phyloP scores from a whole-genome alignment of 2,113 vertebrate genomes.

The Pitta sordida region DNA sequence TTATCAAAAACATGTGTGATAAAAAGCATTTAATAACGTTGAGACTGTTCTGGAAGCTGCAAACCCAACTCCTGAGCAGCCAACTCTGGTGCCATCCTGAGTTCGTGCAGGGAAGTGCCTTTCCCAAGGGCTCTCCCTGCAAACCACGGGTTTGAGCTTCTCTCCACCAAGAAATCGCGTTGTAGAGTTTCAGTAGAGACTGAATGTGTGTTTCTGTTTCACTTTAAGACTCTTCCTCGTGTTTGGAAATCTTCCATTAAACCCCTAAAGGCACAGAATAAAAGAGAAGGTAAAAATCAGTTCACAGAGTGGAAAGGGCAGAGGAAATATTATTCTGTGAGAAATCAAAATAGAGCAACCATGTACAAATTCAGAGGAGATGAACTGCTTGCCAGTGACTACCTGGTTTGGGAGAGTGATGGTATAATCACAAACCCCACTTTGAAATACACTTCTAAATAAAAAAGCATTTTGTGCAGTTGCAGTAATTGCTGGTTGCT shows the following conservation, averaged over 20 bases:
- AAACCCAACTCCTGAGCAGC: background rate
- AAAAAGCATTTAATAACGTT: background rate
- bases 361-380: background rate
- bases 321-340: background rate
- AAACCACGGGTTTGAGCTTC: background rate
- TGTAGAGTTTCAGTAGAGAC: background rate
- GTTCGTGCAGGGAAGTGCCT: background rate
- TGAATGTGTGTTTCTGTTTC: background rate
- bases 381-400: background rate
- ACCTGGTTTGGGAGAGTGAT: background rate
- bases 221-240: background rate
- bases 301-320: background rate
- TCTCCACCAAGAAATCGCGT: background rate
- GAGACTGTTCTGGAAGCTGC: background rate
- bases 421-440: background rate
- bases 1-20: background rate
- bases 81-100: slow-evolving; percentile 37
- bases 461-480: slow-evolving; percentile 49
- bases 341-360: background rate
- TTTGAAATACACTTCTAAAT: slow-evolving; percentile 40
- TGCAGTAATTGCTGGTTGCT: slow-evolving; percentile 55
- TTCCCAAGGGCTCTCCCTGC: background rate
- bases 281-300: background rate
- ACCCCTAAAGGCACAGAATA: background rate
- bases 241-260: background rate